Conservation (phyloP, 2,797 vertebrate genomes). For the Cheirogaleus major region DNA sequence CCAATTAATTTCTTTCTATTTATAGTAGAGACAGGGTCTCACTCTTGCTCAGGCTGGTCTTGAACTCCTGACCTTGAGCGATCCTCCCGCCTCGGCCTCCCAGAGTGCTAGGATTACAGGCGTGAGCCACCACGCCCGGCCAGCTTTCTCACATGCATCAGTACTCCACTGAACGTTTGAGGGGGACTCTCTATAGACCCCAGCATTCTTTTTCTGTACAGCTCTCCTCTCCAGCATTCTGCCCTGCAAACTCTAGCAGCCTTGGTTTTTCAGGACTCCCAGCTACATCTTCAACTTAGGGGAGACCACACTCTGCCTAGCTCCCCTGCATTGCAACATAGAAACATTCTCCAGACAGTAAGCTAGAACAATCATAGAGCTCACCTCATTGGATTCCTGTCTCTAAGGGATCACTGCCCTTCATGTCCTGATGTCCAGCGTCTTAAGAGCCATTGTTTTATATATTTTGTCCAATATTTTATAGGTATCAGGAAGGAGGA, state of each 20-base stretch:
- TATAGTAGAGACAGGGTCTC: too few species aligned
- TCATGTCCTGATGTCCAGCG: background rate
- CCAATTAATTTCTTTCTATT: too few species aligned
- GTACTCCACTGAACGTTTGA: background rate
- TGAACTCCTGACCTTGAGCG: too few species aligned
- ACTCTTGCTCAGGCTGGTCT: too few species aligned
- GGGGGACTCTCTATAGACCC: background rate
- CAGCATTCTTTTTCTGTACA: background rate
- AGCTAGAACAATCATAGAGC: background rate
- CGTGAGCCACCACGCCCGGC: too few species aligned
- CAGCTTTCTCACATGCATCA: background rate
- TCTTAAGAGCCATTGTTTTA: background rate
- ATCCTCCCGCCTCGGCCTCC: too few species aligned
- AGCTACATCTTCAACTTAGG: background rate
- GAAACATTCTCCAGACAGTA: background rate
- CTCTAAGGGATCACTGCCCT: background rate
- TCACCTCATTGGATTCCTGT: background rate
- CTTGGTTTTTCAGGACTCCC: background rate
- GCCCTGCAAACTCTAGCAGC: background rate
- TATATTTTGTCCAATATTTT: background rate
- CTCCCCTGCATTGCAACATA: background rate
- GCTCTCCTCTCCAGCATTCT: background rate
- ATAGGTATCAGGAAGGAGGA: background rate
- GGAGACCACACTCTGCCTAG: background rate
- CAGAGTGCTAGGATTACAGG: too few species aligned